Percentiles rank a stretch among this genome's conserved stretches.
phyloP scores from a whole-genome alignment of 1,140 invertebrate species.

The Drosophila dunni region DNA sequence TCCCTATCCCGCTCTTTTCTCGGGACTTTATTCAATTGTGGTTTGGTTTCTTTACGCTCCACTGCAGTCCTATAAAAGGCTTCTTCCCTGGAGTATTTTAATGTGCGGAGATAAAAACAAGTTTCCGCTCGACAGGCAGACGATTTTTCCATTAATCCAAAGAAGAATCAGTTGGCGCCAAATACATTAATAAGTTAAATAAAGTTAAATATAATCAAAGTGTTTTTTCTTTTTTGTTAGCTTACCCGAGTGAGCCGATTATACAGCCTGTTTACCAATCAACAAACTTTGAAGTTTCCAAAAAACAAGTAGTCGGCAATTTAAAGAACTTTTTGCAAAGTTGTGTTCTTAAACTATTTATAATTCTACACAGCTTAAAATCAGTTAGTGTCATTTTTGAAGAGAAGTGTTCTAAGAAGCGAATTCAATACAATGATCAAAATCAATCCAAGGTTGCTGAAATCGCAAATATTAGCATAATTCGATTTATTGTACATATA shows the following conservation, averaged over 20 bases:
- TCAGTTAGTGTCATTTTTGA: background rate
- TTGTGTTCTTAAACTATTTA: too few relatives aligned
- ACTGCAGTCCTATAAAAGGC: background rate
- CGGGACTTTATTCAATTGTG: background rate
- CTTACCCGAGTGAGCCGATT: background rate
- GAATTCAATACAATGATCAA: background rate
- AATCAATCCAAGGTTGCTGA: background rate
- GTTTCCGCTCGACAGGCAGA: slow-evolving; percentile 23
- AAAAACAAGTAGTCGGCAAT: background rate
- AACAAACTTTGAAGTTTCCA: background rate
- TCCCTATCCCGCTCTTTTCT: background rate
- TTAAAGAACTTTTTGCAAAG: too few relatives aligned
- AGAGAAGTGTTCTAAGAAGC: background rate
- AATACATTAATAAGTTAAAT: slow-evolving; percentile 55
- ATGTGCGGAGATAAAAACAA: slow-evolving; percentile 26
- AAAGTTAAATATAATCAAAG: slow-evolving; percentile 30
- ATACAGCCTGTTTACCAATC: slow-evolving; percentile 22
- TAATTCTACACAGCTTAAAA: too few relatives aligned
- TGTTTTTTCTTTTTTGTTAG: slow-evolving; percentile 7
- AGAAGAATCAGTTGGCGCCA: slow-evolving; percentile 49
- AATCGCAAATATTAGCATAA: slow-evolving; percentile 4
- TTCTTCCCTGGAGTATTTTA: slow-evolving; percentile 22
- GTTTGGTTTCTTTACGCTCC: background rate
- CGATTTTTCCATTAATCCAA: slow-evolving; percentile 31
- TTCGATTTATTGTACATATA: slow-evolving; percentile 9